Evolutionary conservation across 2,888 invertebrate genomes (phyloP).

Genomic region (Punctoribates punctum): DNA sequence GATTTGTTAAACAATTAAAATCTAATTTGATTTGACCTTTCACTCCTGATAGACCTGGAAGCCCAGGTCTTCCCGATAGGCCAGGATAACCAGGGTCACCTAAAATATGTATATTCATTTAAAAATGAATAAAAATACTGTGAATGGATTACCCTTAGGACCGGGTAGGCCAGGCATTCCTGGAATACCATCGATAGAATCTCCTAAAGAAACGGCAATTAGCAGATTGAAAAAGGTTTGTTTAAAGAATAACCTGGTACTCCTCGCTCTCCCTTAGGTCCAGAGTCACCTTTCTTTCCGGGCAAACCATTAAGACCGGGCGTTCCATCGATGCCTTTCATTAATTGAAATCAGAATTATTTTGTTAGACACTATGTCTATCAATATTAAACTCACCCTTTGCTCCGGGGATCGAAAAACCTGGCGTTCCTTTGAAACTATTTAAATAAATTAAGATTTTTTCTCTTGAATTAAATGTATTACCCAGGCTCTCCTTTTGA

Average conservation of each 20-base stretch:
- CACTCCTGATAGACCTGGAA: conserved; percentile 48
- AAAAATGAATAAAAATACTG: background rate
- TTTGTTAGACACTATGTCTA: background rate
- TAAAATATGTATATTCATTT: too few species aligned
- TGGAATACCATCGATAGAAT: conserved; percentile 51
- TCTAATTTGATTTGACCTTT: conserved; percentile 56
- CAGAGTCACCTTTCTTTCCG: conserved; percentile 58
- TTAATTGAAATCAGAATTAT: background rate
- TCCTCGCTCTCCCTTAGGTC: conserved; percentile 49
- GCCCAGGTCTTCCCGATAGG: conserved; percentile 63
- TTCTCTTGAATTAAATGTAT: background rate
- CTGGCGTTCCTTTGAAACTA: conserved; percentile 45
- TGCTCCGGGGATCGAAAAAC: conserved; percentile 46
- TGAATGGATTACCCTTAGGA: conserved; percentile 62
- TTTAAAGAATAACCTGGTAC: background rate
- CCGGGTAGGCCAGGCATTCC: conserved; percentile 74
- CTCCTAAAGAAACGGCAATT: conserved; percentile 40
- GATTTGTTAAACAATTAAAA: background rate
- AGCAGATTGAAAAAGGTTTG: background rate
- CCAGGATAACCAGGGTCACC: conserved; percentile 75
- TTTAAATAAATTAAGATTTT: background rate
- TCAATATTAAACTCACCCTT: conserved; percentile 31
- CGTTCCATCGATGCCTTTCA: conserved; percentile 46
- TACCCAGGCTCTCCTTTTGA: conserved; percentile 56
- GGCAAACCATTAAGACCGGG: conserved; percentile 54